Percentiles rank a stretch among this genome's conserved stretches.
Evolutionary conservation across 2,797 vertebrate genomes (phyloP).

Genomic region (Falco biarmicus): DNA sequence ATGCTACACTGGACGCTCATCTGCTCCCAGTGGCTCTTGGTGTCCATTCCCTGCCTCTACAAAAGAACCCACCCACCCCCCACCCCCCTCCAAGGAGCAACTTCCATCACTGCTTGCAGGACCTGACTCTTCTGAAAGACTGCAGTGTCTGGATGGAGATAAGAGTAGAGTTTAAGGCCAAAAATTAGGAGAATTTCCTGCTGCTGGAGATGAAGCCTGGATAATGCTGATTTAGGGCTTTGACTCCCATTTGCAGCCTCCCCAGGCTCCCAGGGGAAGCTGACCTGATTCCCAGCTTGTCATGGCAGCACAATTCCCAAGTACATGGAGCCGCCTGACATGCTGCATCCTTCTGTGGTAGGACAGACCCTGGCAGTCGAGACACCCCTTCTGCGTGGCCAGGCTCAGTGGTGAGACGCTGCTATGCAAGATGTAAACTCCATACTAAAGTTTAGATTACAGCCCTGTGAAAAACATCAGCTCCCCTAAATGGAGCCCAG

Average conservation of each 20-base stretch:
- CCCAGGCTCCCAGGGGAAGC: rapidly evolving
- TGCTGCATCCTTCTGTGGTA: neutral
- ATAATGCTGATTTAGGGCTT: neutral
- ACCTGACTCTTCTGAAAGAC: neutral
- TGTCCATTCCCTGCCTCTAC: neutral
- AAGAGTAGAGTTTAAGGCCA: neutral
- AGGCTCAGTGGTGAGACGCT: conserved; percentile 12
- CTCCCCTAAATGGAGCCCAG: conserved; percentile 71
- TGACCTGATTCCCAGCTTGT: rapidly evolving
- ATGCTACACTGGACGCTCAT: neutral
- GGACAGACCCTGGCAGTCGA: neutral
- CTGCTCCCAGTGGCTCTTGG: neutral
- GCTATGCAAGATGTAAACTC: conserved; percentile 65
- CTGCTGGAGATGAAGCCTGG: neutral
- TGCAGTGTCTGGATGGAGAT: neutral
- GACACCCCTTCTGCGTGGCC: neutral
- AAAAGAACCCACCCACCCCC: neutral
- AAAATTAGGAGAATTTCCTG: conserved; percentile 20
- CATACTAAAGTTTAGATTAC: conserved; percentile 54
- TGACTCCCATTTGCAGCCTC: neutral
- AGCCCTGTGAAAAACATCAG: conserved; percentile 69
- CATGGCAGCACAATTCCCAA: rapidly evolving
- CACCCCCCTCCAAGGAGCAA: neutral
- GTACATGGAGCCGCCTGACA: rapidly evolving
- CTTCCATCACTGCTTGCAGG: neutral